These are phyloP conservation scores for Amphiduros pacificus DNA, from an alignment of 2,888 invertebrate species.

Conservation along the genomic window DNA sequence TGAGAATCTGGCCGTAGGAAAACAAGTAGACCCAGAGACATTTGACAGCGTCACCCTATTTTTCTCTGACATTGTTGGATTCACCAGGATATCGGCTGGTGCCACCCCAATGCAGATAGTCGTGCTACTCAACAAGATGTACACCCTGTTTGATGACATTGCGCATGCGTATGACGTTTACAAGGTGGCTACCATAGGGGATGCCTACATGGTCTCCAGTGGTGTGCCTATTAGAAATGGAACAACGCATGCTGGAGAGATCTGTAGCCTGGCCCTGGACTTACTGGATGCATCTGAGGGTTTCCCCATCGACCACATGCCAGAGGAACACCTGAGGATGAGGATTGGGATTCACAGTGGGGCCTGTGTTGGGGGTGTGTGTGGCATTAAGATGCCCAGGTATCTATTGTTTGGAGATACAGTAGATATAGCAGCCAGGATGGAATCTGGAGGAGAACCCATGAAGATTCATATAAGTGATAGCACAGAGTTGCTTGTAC, in stretches of 20 bases:
- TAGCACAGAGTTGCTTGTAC: background rate
- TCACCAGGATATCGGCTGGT: background rate
- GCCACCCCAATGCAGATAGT: background rate
- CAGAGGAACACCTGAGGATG: background rate
- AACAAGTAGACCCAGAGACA: background rate
- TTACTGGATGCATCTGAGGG: background rate
- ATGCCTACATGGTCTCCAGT: background rate
- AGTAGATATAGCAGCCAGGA: background rate
- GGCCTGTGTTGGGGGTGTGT: background rate
- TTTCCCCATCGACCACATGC: background rate
- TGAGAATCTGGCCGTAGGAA: background rate
- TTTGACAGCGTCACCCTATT: background rate
- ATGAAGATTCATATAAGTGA: background rate
- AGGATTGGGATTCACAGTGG: background rate
- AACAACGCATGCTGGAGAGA: background rate
- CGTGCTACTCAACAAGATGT: background rate
- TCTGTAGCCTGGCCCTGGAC: background rate
- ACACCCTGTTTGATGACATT: constrained; percentile 1
- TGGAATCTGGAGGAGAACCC: background rate
- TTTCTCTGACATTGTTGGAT: background rate
- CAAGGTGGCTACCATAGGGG: background rate
- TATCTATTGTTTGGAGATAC: background rate
- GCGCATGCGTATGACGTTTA: background rate
- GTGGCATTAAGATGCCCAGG: background rate
- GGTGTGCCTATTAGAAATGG: background rate